These are phyloP conservation scores for Zonitis immaculata DNA, from an alignment of 2,888 invertebrate species.

Conservation along the genomic window DNA sequence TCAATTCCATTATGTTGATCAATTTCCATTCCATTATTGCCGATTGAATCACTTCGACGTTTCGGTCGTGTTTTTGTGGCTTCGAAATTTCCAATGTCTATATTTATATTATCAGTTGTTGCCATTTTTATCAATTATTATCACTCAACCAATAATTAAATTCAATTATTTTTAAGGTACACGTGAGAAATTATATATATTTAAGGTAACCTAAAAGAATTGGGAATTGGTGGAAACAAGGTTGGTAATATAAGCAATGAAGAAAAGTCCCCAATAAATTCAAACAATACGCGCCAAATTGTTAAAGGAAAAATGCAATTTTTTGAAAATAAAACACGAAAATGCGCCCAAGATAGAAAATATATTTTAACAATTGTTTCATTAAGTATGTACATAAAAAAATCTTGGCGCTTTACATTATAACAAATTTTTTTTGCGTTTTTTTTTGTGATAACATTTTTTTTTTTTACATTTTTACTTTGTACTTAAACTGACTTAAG, in stretches of 20 bases:
- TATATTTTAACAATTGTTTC: slow-evolving; percentile 43
- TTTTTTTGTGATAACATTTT: slow-evolving; percentile 35
- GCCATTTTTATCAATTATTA: too few species aligned
- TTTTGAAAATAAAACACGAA: slow-evolving; percentile 28
- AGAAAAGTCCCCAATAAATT: too few species aligned
- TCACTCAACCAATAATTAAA: neutral
- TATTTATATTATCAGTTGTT: slow-evolving; percentile 50
- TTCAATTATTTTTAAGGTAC: too few species aligned
- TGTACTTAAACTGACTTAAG: slow-evolving; percentile 46
- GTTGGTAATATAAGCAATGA: too few species aligned
- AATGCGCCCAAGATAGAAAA: slow-evolving; percentile 44
- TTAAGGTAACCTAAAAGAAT: too few species aligned
- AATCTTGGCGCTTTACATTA: slow-evolving; percentile 41
- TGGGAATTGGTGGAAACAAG: too few species aligned
- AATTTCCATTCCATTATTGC: slow-evolving; percentile 61
- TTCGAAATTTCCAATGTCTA: slow-evolving; percentile 53
- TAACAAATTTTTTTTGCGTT: slow-evolving; percentile 33
- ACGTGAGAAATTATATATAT: too few species aligned
- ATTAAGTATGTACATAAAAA: slow-evolving; percentile 38
- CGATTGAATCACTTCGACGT: slow-evolving; percentile 51
- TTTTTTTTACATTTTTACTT: slow-evolving; percentile 42
- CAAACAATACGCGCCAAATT: too few species aligned
- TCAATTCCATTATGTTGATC: slow-evolving; percentile 63
- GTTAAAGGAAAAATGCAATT: neutral
- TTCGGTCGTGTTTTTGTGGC: slow-evolving; percentile 53